Evolutionary conservation across 2,113 vertebrate genomes (phyloP).

Genomic region (Hippocampus abdominalis): DNA sequence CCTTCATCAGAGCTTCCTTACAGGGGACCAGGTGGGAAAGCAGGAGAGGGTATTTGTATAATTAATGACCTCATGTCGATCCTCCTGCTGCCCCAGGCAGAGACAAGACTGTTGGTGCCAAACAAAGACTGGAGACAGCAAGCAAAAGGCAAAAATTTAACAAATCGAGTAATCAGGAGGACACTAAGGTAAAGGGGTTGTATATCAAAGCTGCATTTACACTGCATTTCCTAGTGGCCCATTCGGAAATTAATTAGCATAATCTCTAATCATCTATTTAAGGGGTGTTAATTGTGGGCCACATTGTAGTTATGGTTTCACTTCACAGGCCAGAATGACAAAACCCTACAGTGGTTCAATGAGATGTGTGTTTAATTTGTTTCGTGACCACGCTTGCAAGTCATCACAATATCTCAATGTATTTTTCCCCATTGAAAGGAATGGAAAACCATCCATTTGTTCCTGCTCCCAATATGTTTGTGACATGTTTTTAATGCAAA

Average conservation of each 20-base stretch:
- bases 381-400: too few relatives aligned
- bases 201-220: slow-evolving; percentile 39
- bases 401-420: too few relatives aligned
- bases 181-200: slow-evolving; percentile 14
- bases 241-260: neutral
- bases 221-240: neutral
- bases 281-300: too few relatives aligned
- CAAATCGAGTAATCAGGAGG: neutral
- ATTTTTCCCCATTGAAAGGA: too few relatives aligned
- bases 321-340: too few relatives aligned
- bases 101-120: slow-evolving; percentile 12
- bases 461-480: too few relatives aligned
- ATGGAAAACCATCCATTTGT: too few relatives aligned
- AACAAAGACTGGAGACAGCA: slow-evolving; percentile 11
- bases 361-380: too few relatives aligned
- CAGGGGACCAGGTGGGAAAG: slow-evolving; percentile 43
- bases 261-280: too few relatives aligned
- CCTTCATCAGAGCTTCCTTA: slow-evolving; percentile 35
- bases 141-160: slow-evolving; percentile 24
- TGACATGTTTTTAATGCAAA: too few relatives aligned
- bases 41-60: slow-evolving; percentile 40
- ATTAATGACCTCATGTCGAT: slow-evolving; percentile 63
- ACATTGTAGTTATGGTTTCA: too few relatives aligned
- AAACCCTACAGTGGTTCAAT: too few relatives aligned
- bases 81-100: slow-evolving; percentile 46